These are phyloP conservation scores for Petrophora chlorosata DNA, from an alignment of 2,888 invertebrate genomes.

Conservation along the genomic window DNA sequence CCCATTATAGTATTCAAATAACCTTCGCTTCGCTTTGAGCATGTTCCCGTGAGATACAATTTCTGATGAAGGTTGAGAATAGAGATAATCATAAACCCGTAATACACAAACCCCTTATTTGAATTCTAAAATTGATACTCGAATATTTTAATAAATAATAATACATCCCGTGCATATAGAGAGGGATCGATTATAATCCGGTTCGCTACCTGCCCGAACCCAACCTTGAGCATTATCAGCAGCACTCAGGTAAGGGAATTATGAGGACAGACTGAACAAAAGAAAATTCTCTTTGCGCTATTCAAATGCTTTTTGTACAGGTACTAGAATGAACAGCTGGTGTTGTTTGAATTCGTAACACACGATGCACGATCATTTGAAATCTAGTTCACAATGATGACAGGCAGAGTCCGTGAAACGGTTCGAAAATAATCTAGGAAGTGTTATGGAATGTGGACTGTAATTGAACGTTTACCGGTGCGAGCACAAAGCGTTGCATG, in stretches of 20 bases:
- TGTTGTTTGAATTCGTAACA: conserved; percentile 8
- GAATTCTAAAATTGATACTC: conserved; percentile 19
- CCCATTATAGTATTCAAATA: conserved; percentile 5
- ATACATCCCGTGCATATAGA: conserved; percentile 48
- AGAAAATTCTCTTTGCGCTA: conserved; percentile 49
- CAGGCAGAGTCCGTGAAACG: background rate
- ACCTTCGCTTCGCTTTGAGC: background rate
- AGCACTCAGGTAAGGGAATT: conserved; percentile 62
- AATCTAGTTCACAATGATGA: background rate
- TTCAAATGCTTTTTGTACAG: too few relatives aligned
- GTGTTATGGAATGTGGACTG: conserved; percentile 47
- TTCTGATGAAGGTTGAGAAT: conserved; percentile 13
- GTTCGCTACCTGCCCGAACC: conserved; percentile 68
- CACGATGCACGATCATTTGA: conserved; percentile 2
- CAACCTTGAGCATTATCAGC: conserved; percentile 62
- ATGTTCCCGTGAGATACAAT: conserved; percentile 4
- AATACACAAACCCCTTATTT: conserved; percentile 17
- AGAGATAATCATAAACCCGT: conserved; percentile 20
- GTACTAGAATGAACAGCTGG: too few relatives aligned
- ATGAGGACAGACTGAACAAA: conserved; percentile 34
- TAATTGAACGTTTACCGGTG: conserved; percentile 45
- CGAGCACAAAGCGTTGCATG: background rate
- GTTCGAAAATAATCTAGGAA: conserved; percentile 44
- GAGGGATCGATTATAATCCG: conserved; percentile 65
- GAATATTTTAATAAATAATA: conserved; percentile 39